phyloP scores from a whole-genome alignment of 2,888 invertebrate genomes.

The Lithophane socia region DNA sequence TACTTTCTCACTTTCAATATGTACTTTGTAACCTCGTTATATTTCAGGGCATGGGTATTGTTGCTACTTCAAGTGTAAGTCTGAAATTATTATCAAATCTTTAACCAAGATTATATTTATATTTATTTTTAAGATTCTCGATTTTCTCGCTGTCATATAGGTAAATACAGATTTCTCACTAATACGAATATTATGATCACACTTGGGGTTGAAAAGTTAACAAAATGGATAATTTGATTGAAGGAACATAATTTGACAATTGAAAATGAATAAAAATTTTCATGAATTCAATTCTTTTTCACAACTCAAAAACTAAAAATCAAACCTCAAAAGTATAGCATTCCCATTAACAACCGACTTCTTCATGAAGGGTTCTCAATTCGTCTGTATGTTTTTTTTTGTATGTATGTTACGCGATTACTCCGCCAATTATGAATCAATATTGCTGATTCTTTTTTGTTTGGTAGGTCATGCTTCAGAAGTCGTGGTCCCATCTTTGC shows the following conservation, averaged over 20 bases:
- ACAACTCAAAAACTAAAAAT: not conserved
- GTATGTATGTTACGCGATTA: too few species aligned
- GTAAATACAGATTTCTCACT: not conserved
- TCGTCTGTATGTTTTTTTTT: too few species aligned
- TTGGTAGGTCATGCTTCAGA: too few species aligned
- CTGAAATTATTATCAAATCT: not conserved
- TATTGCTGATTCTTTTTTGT: too few species aligned
- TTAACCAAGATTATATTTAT: too few species aligned
- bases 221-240: not conserved
- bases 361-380: too few species aligned
- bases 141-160: not conserved
- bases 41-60: conserved; percentile 65
- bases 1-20: not conserved
- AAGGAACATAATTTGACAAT: not conserved
- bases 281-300: not conserved
- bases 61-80: conserved; percentile 69
- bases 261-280: not conserved
- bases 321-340: not conserved
- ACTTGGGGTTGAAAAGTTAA: too few species aligned
- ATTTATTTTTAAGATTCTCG: not conserved
- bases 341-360: not conserved
- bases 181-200: not conserved
- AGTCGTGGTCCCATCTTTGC: too few species aligned
- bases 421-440: too few species aligned
- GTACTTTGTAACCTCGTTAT: not conserved